Conservation (phyloP, 2,888 invertebrate species). For the Agonopterix subpropinquella region DNA sequence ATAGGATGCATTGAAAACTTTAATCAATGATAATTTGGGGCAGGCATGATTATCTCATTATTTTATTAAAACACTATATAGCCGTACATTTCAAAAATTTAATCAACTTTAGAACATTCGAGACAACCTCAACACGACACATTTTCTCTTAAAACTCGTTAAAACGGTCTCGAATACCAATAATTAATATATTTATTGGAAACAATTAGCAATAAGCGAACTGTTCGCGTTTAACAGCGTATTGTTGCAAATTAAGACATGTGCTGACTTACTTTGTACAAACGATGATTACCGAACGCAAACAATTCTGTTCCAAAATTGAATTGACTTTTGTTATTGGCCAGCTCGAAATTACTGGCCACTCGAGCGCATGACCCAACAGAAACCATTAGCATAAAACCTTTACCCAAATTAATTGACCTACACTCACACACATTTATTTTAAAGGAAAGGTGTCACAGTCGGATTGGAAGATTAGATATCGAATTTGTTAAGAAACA, state of each 20-base stretch:
- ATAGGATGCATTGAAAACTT: too few species aligned
- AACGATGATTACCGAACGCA: slow-evolving; percentile 3
- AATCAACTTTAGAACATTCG: too few species aligned
- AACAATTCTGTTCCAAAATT: slow-evolving; percentile 7
- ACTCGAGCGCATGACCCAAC: background rate
- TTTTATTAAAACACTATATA: too few species aligned
- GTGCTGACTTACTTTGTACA: slow-evolving; percentile 9
- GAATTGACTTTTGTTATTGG: slow-evolving; percentile 7
- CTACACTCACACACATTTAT: background rate
- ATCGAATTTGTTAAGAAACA: slow-evolving; percentile 9
- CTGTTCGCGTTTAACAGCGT: slow-evolving; percentile 29
- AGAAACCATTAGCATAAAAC: slow-evolving; percentile 6
- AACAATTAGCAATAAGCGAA: slow-evolving; percentile 55
- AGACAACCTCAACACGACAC: slow-evolving; percentile 7
- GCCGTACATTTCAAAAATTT: too few species aligned
- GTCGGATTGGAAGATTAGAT: slow-evolving; percentile 9
- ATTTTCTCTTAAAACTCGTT: slow-evolving; percentile 17
- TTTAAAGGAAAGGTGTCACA: slow-evolving; percentile 21
- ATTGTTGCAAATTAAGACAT: slow-evolving; percentile 47
- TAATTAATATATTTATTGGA: slow-evolving; percentile 17
- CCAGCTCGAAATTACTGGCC: slow-evolving; percentile 11
- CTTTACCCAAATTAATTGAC: slow-evolving; percentile 12
- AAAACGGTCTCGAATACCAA: slow-evolving; percentile 8
- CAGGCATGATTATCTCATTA: too few species aligned
- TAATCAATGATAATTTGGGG: too few species aligned